Conservation (phyloP, 2,113 vertebrate genomes). For the Tragelaphus scriptus region DNA sequence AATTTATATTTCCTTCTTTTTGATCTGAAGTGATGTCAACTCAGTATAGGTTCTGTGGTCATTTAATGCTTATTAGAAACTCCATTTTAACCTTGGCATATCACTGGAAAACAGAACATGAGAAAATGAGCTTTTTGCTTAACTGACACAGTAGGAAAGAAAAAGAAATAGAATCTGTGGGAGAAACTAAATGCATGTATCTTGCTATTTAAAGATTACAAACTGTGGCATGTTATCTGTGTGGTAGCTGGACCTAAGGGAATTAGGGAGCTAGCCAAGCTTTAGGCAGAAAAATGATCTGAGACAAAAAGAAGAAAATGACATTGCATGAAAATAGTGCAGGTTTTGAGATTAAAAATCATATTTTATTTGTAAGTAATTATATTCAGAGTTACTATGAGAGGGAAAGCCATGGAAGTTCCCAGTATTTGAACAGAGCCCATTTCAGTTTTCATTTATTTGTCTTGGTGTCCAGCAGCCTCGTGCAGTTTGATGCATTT, state of each 20-base stretch:
- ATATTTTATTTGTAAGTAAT: slow-evolving; percentile 36
- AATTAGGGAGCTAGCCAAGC: neutral
- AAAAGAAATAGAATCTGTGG: neutral
- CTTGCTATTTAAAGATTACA: neutral
- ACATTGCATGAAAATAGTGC: neutral
- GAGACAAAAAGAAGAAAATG: slow-evolving; percentile 30
- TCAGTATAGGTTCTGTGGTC: neutral
- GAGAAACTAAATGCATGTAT: neutral
- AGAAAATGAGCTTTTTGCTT: slow-evolving; percentile 8
- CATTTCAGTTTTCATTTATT: neutral
- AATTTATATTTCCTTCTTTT: neutral
- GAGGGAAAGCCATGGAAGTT: neutral
- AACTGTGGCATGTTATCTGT: neutral
- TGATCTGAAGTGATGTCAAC: neutral
- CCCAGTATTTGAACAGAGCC: neutral
- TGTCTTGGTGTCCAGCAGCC: neutral
- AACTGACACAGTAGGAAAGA: neutral
- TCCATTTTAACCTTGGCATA: neutral
- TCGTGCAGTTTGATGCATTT: neutral
- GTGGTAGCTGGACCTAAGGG: neutral
- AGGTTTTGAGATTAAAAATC: slow-evolving; percentile 19
- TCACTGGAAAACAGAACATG: neutral
- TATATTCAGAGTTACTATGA: neutral
- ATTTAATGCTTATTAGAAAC: neutral
- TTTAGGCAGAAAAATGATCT: neutral